These are phyloP conservation scores for Pycnomerus fuliginosus DNA, from an alignment of 2,888 invertebrate species.

Conservation along the genomic window DNA sequence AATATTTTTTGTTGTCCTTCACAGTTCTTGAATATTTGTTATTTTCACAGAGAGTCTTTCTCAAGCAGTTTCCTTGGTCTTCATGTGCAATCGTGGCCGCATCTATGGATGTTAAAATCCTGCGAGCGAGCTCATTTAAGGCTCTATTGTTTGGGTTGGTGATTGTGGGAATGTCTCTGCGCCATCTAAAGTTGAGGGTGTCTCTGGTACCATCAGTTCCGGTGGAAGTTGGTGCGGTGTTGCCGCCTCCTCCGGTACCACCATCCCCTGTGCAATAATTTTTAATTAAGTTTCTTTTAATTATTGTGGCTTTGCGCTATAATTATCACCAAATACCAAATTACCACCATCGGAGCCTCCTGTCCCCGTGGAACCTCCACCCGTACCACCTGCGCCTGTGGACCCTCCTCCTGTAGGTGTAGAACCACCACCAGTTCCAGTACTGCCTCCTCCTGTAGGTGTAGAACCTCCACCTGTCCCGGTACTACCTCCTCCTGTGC, in stretches of 20 bases:
- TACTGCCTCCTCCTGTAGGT: too few species aligned
- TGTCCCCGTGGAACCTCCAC: too few species aligned
- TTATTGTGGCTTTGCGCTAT: too few species aligned
- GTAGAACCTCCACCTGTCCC: constrained; percentile 6
- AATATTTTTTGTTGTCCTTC: constrained; percentile 60
- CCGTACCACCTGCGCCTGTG: too few species aligned
- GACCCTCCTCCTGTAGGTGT: constrained; percentile 8
- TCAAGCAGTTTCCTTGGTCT: constrained; percentile 61
- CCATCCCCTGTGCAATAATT: constrained; percentile 7
- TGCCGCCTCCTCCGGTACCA: constrained; percentile 11
- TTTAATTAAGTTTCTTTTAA: too few species aligned
- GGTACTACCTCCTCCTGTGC: constrained; percentile 5
- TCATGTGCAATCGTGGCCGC: constrained; percentile 56
- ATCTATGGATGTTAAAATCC: constrained; percentile 59
- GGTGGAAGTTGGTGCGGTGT: constrained; percentile 4
- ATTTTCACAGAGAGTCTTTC: constrained; percentile 65
- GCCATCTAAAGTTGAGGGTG: constrained; percentile 42
- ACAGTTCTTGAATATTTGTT: constrained; percentile 63
- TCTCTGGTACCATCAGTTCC: constrained; percentile 22
- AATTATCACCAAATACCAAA: too few species aligned
- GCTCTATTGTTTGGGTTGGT: constrained; percentile 48
- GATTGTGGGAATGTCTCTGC: constrained; percentile 44
- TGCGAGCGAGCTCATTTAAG: constrained; percentile 59
- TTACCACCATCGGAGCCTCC: too few species aligned
- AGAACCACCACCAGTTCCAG: too few species aligned